Percentiles rank a stretch among this genome's conserved stretches.
Evolutionary conservation across 2,797 vertebrate genomes (phyloP).

Genomic region (Masticophis lateralis): DNA sequence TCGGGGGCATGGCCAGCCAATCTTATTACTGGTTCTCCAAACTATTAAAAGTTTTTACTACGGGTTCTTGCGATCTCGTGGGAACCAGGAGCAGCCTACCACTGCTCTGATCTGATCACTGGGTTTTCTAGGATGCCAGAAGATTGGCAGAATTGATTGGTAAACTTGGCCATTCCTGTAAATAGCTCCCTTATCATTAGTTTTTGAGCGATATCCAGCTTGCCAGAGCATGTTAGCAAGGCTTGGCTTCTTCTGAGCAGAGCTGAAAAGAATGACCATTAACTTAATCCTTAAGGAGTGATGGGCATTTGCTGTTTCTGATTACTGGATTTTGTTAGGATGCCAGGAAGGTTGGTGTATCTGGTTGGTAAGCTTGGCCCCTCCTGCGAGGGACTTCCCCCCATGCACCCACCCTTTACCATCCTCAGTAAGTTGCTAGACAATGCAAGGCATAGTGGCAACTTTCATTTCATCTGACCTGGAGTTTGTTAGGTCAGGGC

Average conservation of each 20-base stretch:
- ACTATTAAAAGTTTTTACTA: too few relatives aligned
- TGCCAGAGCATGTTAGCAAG: neutral
- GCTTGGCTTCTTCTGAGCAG: neutral
- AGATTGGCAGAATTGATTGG: neutral
- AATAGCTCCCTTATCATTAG: neutral
- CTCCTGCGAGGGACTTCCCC: neutral
- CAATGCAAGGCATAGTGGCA: neutral
- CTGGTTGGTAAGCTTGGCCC: neutral
- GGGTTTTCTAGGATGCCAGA: neutral
- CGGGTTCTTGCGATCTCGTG: too few relatives aligned
- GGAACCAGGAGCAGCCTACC: too few relatives aligned
- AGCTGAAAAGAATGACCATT: neutral
- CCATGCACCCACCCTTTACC: rapidly evolving
- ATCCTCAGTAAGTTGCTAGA: neutral
- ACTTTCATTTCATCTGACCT: neutral
- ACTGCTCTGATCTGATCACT: neutral
- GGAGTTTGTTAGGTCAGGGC: neutral
- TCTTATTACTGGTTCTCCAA: too few relatives aligned
- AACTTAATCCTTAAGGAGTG: neutral
- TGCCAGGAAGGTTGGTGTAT: neutral
- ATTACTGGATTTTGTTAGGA: neutral
- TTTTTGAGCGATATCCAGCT: neutral
- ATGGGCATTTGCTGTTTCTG: neutral
- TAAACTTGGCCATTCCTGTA: neutral
- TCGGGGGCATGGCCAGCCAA: too few relatives aligned